Conservation (phyloP, 2,888 invertebrate genomes). For the Tetramorium bicarinatum region DNA sequence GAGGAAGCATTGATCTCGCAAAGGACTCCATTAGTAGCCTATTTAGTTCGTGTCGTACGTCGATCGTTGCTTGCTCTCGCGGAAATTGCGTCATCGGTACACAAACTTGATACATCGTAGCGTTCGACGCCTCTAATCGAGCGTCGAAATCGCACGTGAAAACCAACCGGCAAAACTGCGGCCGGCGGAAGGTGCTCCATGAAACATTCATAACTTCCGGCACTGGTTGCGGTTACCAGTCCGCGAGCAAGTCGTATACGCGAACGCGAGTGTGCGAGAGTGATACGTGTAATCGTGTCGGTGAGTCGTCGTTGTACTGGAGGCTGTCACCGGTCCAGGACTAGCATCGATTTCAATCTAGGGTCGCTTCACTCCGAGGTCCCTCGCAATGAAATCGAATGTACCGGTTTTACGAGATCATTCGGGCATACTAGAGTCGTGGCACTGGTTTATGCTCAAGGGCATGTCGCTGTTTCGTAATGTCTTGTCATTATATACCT, state of each 20-base stretch:
- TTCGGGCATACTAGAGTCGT: background rate
- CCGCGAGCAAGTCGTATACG: slow-evolving; percentile 17
- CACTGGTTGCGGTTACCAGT: slow-evolving; percentile 10
- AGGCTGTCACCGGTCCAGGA: slow-evolving; percentile 36
- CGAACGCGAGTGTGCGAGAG: slow-evolving; percentile 12
- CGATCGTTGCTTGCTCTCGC: slow-evolving; percentile 23
- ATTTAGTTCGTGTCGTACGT: slow-evolving; percentile 12
- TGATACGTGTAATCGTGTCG: slow-evolving; percentile 24
- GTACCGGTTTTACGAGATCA: slow-evolving; percentile 50
- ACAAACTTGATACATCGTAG: slow-evolving; percentile 1
- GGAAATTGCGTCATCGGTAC: slow-evolving; percentile 30
- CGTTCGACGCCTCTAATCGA: slow-evolving; percentile 35
- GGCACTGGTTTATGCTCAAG: background rate
- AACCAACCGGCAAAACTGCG: slow-evolving; percentile 60
- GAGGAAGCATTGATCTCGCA: slow-evolving; percentile 25
- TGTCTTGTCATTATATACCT: background rate
- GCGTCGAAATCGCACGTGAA: slow-evolving; percentile 56
- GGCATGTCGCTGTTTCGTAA: background rate
- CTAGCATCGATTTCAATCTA: slow-evolving; percentile 58
- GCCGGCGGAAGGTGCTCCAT: slow-evolving; percentile 58
- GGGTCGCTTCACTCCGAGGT: slow-evolving; percentile 37
- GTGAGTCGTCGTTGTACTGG: slow-evolving; percentile 43
- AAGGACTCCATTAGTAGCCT: slow-evolving; percentile 36
- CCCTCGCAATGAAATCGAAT: slow-evolving; percentile 53
- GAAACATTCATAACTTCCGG: slow-evolving; percentile 67